Evolutionary conservation across 1,140 invertebrate species (phyloP), one percentile per base, ranked within the genome.

Genomic region (Lepidurus packardi): DNA sequence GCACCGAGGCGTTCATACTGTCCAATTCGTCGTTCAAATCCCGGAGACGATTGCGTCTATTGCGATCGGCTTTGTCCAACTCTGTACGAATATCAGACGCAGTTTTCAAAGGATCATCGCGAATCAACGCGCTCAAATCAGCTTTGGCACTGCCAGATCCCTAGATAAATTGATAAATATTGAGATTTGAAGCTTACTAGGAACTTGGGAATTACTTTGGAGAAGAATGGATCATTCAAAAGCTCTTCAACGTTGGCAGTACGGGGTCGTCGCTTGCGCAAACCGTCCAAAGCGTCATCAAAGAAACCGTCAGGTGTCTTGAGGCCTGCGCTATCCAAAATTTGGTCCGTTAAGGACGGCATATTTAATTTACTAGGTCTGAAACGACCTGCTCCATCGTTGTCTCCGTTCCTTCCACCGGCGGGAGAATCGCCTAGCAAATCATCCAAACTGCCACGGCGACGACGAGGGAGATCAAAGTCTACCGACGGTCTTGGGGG

Each of bases 311-410:
- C 78, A 6, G 41, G 41, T 10, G 73, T 45, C 47, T 78, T 78
- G 73, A 78, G 43, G 11, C 78, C 78, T 13, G 73, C 78, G 73
- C 78, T 78, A n/a, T 44, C 73, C 78, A 78, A 74, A 24, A 78
- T 78, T 34, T 78, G 25, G 45, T 78, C 78, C 21, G 78, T 74
- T 16, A 78, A n/a, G 24, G 78, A 78, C 11, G 78, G 78, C 8
- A 78, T 75, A 75, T 74, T 44, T 45, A 78, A 44, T 45, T 44
- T 73, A 45, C 42, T 10, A 13, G 78, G 73, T 10, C 78, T 73
- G 42, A 41, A 45, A 24, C 78, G 78, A 75, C 78, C 43, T 77
- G 43, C 75, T 41, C 24, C 34, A n/a, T 47, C 41, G 75, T 44
- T 65, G 34, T 78, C 53, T 24, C 43, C 76, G 45, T 77, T 24